A percentile compares a stretch with the other conserved stretches of the same genome.
phyloP scores from a whole-genome alignment of 2,113 vertebrate species.

The Nycticorax nycticorax region DNA sequence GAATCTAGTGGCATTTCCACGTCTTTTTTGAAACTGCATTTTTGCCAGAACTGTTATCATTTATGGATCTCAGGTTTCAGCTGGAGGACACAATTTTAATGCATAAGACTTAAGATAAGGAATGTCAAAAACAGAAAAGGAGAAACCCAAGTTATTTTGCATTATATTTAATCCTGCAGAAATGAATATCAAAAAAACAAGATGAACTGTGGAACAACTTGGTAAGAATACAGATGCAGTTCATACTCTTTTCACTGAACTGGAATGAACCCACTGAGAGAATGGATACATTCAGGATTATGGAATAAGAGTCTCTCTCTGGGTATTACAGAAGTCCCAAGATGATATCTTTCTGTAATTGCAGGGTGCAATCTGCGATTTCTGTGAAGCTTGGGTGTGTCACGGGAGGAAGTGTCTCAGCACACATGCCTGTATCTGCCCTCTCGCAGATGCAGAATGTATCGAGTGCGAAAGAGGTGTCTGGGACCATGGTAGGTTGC shows the following conservation, averaged over 20 bases:
- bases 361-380: conserved; percentile 97
- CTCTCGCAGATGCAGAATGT: conserved; percentile 91
- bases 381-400: conserved; percentile 98
- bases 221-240: not conserved
- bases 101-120: not conserved
- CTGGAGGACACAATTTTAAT: not conserved
- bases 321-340: not conserved
- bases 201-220: not conserved
- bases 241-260: not conserved
- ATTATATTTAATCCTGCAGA: not conserved
- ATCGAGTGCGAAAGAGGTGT: conserved; percentile 92
- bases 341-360: not conserved
- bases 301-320: not conserved
- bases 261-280: not conserved
- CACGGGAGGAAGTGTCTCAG: conserved; percentile 95
- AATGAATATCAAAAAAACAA: not conserved
- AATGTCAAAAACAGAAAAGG: not conserved
- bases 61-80: not conserved
- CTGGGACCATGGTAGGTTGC: conserved; percentile 93
- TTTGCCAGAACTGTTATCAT: not conserved
- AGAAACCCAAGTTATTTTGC: not conserved
- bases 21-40: not conserved
- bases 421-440: conserved; percentile 90
- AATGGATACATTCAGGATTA: not conserved
- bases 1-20: not conserved